Percentiles rank a stretch among this genome's conserved stretches.
Conservation (phyloP, 2,888 invertebrate species). For the Noctua comes region DNA sequence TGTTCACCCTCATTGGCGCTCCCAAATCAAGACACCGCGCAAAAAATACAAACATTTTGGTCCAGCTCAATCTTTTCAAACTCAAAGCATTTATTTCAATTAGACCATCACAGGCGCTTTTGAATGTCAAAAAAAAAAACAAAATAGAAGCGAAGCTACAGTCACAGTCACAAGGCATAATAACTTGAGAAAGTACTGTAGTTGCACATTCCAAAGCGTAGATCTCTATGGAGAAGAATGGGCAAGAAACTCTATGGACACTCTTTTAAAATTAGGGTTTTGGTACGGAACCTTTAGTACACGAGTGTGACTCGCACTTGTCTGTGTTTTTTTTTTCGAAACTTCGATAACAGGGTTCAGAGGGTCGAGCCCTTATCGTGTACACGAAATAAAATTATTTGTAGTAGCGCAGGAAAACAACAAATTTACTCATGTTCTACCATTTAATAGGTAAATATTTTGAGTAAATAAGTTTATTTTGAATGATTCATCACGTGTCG, state of each 20-base stretch:
- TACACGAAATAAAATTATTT: slow-evolving; percentile 22
- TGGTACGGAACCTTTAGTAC: slow-evolving; percentile 14
- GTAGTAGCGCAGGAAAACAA: slow-evolving; percentile 24
- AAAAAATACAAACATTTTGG: too few relatives aligned
- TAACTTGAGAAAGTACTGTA: too few relatives aligned
- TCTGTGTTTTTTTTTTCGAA: slow-evolving; percentile 64
- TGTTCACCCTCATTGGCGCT: neutral
- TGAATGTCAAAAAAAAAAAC: too few relatives aligned
- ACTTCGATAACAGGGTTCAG: slow-evolving; percentile 70
- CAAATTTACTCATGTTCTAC: neutral
- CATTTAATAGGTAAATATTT: slow-evolving; percentile 9
- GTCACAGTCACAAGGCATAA: too few relatives aligned
- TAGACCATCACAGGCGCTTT: too few relatives aligned
- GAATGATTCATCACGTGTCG: neutral
- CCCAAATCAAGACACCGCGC: neutral
- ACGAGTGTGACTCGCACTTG: neutral
- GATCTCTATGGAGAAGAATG: too few relatives aligned
- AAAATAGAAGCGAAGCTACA: too few relatives aligned
- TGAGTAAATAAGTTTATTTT: neutral
- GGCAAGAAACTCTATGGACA: too few relatives aligned
- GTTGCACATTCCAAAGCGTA: too few relatives aligned
- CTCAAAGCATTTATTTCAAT: too few relatives aligned
- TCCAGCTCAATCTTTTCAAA: neutral
- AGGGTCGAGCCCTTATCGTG: slow-evolving; percentile 69
- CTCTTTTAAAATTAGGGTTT: too few relatives aligned